phyloP scores from a whole-genome alignment of 37 sponge, comb jelly and placozoan genomes.

The Spongilla lacustris region DNA sequence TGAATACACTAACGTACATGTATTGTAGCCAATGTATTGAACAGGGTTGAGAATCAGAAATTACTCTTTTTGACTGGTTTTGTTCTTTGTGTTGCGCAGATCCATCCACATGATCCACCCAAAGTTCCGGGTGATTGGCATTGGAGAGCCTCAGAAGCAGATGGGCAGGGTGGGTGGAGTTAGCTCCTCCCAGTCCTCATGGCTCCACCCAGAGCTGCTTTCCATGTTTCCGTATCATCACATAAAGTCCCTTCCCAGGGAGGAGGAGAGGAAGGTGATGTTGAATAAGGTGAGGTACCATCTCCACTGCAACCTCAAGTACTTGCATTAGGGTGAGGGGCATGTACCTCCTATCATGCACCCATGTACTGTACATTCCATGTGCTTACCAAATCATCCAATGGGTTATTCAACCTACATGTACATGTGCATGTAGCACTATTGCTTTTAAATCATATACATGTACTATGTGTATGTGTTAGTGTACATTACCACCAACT shows the following conservation, averaged over 20 bases:
- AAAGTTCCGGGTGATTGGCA: conserved; percentile 59
- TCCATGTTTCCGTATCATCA: conserved; percentile 73
- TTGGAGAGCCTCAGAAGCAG: conserved; percentile 42
- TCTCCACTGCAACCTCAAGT: neutral
- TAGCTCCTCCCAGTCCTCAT: neutral
- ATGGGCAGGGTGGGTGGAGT: neutral
- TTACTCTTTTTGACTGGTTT: too few species aligned
- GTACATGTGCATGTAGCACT: too few species aligned
- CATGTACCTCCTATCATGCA: too few species aligned
- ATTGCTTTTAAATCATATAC: too few species aligned
- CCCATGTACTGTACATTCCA: too few species aligned
- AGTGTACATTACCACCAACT: too few species aligned
- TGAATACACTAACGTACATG: neutral
- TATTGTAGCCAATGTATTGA: neutral
- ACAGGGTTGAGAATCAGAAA: too few species aligned
- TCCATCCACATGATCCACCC: conserved; percentile 52
- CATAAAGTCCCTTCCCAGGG: conserved; percentile 33
- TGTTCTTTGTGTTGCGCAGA: conserved; percentile 1
- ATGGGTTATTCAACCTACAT: too few species aligned
- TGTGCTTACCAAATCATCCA: too few species aligned
- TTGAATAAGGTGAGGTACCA: conserved; percentile 35
- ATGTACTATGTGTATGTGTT: too few species aligned
- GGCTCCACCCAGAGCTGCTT: conserved; percentile 66
- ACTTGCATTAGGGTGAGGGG: too few species aligned
- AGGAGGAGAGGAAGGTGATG: conserved; percentile 50